A percentile compares a stretch with the other conserved stretches of the same genome.
phyloP scores from a whole-genome alignment of 2,113 vertebrate species.

The Elephantulus edwardii region DNA sequence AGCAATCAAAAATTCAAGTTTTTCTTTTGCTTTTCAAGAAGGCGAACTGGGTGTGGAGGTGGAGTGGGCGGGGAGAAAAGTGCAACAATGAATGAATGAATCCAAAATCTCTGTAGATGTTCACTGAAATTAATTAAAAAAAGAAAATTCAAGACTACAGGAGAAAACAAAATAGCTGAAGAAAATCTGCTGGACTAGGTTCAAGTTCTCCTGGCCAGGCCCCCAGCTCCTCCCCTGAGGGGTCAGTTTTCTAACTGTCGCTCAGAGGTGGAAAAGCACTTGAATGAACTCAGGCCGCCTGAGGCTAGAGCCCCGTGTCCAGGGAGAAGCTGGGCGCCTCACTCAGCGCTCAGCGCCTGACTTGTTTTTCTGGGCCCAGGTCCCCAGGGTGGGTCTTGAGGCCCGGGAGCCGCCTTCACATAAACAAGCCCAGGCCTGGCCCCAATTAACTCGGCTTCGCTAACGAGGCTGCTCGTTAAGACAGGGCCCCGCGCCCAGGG shows the following conservation, averaged over 20 bases:
- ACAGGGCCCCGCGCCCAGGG: neutral
- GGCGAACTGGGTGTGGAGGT: too few species aligned
- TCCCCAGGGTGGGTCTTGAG: constrained; percentile 17
- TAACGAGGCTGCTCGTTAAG: constrained; percentile 28
- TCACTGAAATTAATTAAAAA: too few species aligned
- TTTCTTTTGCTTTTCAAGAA: too few species aligned
- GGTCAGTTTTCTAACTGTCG: too few species aligned
- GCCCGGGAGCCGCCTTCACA: neutral
- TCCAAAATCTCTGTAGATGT: too few species aligned
- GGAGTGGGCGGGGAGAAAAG: too few species aligned
- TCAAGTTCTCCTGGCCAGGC: neutral
- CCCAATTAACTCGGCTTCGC: constrained; percentile 30
- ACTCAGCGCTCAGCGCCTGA: fast-evolving
- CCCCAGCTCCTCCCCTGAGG: neutral
- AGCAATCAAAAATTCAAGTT: neutral
- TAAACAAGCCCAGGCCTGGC: constrained; percentile 40
- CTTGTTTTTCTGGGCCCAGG: constrained; percentile 47
- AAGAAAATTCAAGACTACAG: too few species aligned
- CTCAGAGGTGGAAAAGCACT: neutral
- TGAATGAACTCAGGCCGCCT: neutral
- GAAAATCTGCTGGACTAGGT: too few species aligned
- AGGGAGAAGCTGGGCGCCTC: neutral
- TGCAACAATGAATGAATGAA: too few species aligned
- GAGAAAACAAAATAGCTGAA: too few species aligned
- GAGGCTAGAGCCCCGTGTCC: neutral